Evolutionary conservation across 2,797 vertebrate genomes (phyloP), one percentile per base, ranked within the genome.

Genomic region (Silurus aristotelis): DNA sequence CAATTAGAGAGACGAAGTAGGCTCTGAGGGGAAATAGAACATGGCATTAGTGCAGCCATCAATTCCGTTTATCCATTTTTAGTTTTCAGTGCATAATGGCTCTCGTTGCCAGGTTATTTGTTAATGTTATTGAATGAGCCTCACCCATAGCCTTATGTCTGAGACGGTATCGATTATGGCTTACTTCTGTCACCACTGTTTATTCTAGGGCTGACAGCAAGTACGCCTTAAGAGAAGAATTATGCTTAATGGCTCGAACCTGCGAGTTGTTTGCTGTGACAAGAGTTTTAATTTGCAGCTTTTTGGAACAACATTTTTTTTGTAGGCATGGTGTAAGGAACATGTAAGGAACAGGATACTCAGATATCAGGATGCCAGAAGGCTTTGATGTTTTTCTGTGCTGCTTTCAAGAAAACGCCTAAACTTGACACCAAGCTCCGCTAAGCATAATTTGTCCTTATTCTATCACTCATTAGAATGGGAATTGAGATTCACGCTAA

Each of bases 361-460:
- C 89, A 90, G 91, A 87, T 80, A 52, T 52, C 48, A 52, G 7
- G 88, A 92, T 90, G 92, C 90, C 92, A 91, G 93, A 88, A 87
- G 86, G 73, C 77, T 86, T 82, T 81, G 83, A 85, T 61, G 75
- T 82, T 70, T 80, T 46, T 82, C 75, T 89, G 91, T 15, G 58
- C 58, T 90, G 91, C 87, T 85, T 90, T 87, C 43, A 56, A 81
- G 85, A 90, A 90, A 91, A 91, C 92, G 91, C 92, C 92, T 91
- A 92, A 95, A 94, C 94, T 93, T 93, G 89, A 92, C 92, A 93
- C 93, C 89, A 94, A 91, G 92, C 91, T 92, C 89, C 89, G 81
- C 43, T 89, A 93, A 92, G 92, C 91, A 89, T 90, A 87, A 92
- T 92, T 90, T 92, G 92, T 93, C 93, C 92, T 93, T 82, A 85